Base-by-base conservation (phyloP, 1,140 invertebrate species). In the Theocolax elegans region DNA sequence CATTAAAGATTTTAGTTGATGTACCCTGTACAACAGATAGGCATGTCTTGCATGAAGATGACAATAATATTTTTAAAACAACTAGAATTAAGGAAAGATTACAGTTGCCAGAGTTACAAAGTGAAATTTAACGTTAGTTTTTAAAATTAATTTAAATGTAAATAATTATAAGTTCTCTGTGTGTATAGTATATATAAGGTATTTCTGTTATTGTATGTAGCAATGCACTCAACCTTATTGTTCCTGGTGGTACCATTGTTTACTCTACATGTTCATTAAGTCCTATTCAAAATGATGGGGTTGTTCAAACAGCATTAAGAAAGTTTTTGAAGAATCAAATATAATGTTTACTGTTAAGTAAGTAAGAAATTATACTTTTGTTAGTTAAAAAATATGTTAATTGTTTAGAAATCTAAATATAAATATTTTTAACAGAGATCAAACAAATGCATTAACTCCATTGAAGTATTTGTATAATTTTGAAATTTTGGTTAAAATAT, bases 21-120 rank as follows among this genome's bases (percentile, higher is more conserved):
- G 97, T 94, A 12, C 97, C 97, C 0, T 99, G 97, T 80, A 96
- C 95, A 3, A 97, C 92, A n/a, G 98, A 99, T 85, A 87, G 97
- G 71, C 91, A 93, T 78, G 91, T 92, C 4, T 84, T 97, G 0
- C 90, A 88, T 67, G 89, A 92, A 56, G 89, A 95, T 76, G 93
- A 96, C 3, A 96, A 98, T 81, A 99, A 96, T 82, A 91, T 97
- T 44, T 99, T 99, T 79, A 92, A 92, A 77, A 80, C 90, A 0
- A 86, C 86, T 13, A 88, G 95, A 53, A 86, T 93, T 0, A 92
- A 92, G 76, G 96, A 99, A 80, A 87, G 97, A 74, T 83, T 98
- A 9, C 82, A 87, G 69, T 82, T 99, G 56, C 95, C 97, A 0
- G 90, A 95, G 80, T 60, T 92, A 3, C 98, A 99, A 81, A 88